Evolutionary conservation across 2,888 invertebrate genomes (phyloP), one percentile per base, ranked within the genome.

Genomic region (Pseudanteris insignis): DNA sequence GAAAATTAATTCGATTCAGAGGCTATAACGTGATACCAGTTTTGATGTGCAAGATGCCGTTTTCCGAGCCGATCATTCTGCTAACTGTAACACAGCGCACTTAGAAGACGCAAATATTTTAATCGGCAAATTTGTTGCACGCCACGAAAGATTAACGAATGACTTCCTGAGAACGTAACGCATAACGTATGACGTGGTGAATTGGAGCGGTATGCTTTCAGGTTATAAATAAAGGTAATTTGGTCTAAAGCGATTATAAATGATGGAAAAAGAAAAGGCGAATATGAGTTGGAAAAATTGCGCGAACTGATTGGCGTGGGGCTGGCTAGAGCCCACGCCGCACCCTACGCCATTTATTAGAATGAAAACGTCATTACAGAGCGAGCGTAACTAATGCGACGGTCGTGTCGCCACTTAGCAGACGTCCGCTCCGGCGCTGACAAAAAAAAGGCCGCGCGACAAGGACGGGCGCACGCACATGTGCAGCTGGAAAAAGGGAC

Each of bases 291-390:
- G 40, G 40, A 33, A 46, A 54, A 46, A 54, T 40, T 38, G 11
- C 7, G 7, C 11, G 12, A 47, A 41, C 14, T 48, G 57, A 50
- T 58, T 36, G 50, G 29, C 37, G 36, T 9, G 37, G 25, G 36
- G 50, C n/a, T n/a, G n/a, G n/a, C n/a, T n/a, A n/a, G n/a, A n/a
- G n/a, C 66, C 66, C 54, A 65, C 63, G 58, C 63, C 24, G 61
- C 47, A 29, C 54, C 48, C 53, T 53, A 57, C 55, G 55, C 50
- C 64, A 58, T 67, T 66, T 64, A 66, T 64, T 67, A 64, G 61
- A 70, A 69, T 66, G 69, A 68, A 68, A 68, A 68, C 66, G 67
- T 67, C 68, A 66, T 68, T 68, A 68, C 59, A 29, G 60, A 34
- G 43, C 61, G 58, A 37, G 47, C 60, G 64, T 66, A 65, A 67